Conservation (phyloP, 2,888 invertebrate genomes). For the Apoda limacodes region DNA sequence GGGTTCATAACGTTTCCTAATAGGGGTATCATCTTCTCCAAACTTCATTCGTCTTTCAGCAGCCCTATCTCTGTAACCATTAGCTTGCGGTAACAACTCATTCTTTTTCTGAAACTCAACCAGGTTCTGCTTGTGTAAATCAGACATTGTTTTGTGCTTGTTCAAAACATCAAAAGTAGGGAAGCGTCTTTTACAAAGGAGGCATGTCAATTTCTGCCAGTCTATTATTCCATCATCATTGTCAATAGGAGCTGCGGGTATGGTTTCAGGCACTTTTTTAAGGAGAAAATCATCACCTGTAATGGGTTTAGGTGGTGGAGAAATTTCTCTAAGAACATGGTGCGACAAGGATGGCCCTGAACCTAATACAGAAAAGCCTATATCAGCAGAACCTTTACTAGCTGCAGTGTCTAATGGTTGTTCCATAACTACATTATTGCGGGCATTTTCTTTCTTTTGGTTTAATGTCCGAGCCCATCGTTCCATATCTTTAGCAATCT, state of each 20-base stretch:
- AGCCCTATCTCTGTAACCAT: conserved; percentile 91
- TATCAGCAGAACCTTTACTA: conserved; percentile 87
- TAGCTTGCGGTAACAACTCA: conserved; percentile 40
- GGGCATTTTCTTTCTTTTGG: conserved; percentile 87
- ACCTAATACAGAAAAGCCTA: conserved; percentile 92
- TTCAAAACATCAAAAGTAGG: conserved; percentile 88
- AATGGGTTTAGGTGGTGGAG: conserved; percentile 33
- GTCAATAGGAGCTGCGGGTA: conserved; percentile 56
- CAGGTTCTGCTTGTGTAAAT: conserved; percentile 93
- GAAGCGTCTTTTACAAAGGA: conserved; percentile 95
- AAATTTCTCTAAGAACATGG: conserved; percentile 43
- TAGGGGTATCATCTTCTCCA: conserved; percentile 80
- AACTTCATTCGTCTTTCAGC: conserved; percentile 95
- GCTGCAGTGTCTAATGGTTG: conserved; percentile 55
- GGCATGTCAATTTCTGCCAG: conserved; percentile 90
- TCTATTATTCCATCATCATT: conserved; percentile 86
- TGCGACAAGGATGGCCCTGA: conserved; percentile 67
- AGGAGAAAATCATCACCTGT: conserved; percentile 47
- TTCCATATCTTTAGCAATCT: conserved; percentile 91
- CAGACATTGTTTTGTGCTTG: conserved; percentile 93
- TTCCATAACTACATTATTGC: conserved; percentile 55
- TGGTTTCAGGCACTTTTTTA: conserved; percentile 61
- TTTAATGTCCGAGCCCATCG: conserved; percentile 97
- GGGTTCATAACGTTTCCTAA: conserved; percentile 52
- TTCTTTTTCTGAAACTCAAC: conserved; percentile 59